Evolutionary conservation across 2,888 invertebrate genomes (phyloP), one percentile per base, ranked within the genome.

Genomic region (Caenorhabditis sp.): DNA sequence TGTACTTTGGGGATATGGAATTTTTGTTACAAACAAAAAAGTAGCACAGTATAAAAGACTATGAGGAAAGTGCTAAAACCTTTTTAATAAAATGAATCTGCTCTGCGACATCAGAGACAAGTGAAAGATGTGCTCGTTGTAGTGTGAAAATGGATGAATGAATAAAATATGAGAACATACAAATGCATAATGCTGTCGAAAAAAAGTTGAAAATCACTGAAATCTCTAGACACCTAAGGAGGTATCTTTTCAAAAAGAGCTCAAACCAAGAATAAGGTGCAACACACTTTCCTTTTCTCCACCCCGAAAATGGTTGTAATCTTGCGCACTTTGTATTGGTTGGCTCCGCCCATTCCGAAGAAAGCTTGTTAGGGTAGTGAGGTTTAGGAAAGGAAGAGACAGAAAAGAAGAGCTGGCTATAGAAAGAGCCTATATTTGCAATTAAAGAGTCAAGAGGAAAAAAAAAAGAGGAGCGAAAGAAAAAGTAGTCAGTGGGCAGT

Each of bases 91-190:
- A 31, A 31, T 31, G 31, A 31, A 23, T 23, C 8, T 52, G 8
- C 23, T 23, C 21, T 23, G 8, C 10, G 17, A 17, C 3, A 12
- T 50, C 50, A 50, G 50, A 50, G 27, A 12, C 27, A 26, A 56
- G 43, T 43, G 43, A 43, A 25, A 31, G 50, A 52, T 63, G 70
- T 71, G 70, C 66, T 67, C 67, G 43, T 26, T 60, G 67, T 71
- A 71, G 70, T 71, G 70, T 71, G 43, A 71, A 71, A 71, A 57
- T 63, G 60, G 67, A 63, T 57, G 50, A 56, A 70, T 70, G 63
- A 70, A 70, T 70, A 70, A 70, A 63, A 63, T 54, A 70, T 70
- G 60, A 1, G 54, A 66, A 63, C 70, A 70, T 1, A 25, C 4
- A 56, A 56, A 56, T 21, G 53, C 21, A 21, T 21, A 20, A 23